A percentile compares a stretch with the other conserved stretches of the same genome.
Conservation (phyloP, 2,888 invertebrate genomes). For the Hoplodrina blanda region DNA sequence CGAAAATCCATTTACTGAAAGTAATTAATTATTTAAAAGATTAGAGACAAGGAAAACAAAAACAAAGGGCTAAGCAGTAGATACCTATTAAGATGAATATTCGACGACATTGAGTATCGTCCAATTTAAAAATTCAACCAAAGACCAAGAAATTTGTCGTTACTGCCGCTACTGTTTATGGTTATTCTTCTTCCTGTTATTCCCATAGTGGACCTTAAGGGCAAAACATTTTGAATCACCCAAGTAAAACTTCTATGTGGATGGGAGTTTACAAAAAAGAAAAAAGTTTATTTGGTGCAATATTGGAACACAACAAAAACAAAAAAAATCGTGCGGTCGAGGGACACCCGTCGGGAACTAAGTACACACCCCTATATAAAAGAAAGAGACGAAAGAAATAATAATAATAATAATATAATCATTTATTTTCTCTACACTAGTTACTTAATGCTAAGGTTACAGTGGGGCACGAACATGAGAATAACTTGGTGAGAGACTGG, state of each 20-base stretch:
- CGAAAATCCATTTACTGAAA: background rate
- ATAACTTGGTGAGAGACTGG: no score
- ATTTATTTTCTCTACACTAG: no score
- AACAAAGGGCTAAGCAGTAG: background rate
- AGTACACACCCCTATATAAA: no score
- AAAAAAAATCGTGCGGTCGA: no score
- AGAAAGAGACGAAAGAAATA: no score
- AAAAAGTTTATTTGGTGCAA: background rate
- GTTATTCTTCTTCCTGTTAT: constrained; percentile 9
- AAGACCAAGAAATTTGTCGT: constrained; percentile 1
- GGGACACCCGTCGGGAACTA: no score
- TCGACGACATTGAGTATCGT: constrained; percentile 7
- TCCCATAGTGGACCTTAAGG: background rate
- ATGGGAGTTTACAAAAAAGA: background rate
- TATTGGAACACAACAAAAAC: background rate
- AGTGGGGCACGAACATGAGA: no score
- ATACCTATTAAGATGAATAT: constrained; percentile 26
- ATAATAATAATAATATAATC: no score
- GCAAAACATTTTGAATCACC: constrained; percentile 15
- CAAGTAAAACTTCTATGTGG: background rate
- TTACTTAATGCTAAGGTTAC: no score
- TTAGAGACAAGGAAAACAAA: constrained; percentile 3
- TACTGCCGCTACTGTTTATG: constrained; percentile 8
- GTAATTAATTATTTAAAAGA: constrained; percentile 3
- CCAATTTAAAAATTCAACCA: constrained; percentile 19